These are phyloP conservation scores for Halyomorpha halys DNA, from an alignment of 1,140 invertebrate species.

Conservation along the genomic window DNA sequence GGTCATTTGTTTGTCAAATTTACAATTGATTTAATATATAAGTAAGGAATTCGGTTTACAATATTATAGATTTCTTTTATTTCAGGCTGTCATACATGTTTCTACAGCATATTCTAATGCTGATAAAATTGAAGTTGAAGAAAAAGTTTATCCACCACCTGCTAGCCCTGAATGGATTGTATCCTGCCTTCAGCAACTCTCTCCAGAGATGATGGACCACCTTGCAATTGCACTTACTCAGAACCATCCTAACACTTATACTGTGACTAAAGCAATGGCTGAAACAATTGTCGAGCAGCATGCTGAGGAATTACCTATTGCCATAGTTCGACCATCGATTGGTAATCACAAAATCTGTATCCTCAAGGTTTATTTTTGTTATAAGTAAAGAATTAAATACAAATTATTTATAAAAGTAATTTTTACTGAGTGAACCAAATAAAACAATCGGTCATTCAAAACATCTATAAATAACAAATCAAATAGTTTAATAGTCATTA, in stretches of 20 bases:
- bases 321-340: conserved; percentile 87
- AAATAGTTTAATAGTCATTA: too few relatives aligned
- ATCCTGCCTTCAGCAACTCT: conserved; percentile 46
- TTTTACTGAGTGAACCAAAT: too few relatives aligned
- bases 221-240: conserved; percentile 43
- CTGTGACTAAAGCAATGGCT: conserved; percentile 73
- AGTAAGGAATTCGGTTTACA: too few relatives aligned
- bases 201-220: conserved; percentile 45
- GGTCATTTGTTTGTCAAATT: too few relatives aligned
- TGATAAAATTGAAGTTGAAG: conserved; percentile 54
- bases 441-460: too few relatives aligned
- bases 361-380: background rate
- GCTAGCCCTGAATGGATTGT: conserved; percentile 52
- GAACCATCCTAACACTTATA: conserved; percentile 81
- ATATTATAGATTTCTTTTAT: conserved; percentile 8
- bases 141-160: conserved; percentile 58
- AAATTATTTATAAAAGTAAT: background rate
- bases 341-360: conserved; percentile 40
- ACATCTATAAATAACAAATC: too few relatives aligned
- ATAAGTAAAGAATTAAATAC: background rate
- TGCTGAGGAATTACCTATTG: conserved; percentile 56
- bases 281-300: conserved; percentile 60
- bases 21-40: too few relatives aligned
- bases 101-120: conserved; percentile 83
- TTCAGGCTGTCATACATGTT: conserved; percentile 67